phyloP scores from a whole-genome alignment of 2,797 vertebrate genomes.

The Discoglossus pictus region DNA sequence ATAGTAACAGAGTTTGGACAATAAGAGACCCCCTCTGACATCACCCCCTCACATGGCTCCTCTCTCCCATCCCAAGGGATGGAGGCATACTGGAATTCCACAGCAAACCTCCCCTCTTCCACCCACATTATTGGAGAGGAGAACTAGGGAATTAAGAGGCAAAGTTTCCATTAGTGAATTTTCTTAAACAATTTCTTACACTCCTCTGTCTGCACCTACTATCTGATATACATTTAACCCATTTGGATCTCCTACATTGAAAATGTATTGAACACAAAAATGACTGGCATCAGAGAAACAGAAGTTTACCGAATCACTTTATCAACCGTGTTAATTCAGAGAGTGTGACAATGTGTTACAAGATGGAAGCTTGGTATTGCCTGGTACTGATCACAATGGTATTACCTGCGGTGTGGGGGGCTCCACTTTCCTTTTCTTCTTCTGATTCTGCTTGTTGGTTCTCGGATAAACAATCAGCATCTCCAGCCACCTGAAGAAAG shows the following conservation, averaged over 20 bases:
- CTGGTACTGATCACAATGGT: neutral
- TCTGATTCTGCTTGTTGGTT: constrained; percentile 97
- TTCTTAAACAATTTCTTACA: neutral
- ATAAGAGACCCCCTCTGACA: constrained; percentile 6
- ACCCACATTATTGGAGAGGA: constrained; percentile 52
- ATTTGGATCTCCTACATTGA: no score
- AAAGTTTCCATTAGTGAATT: neutral
- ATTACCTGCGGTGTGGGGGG: constrained; percentile 90
- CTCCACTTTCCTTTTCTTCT: constrained; percentile 98
- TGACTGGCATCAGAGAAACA: no score
- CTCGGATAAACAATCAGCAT: constrained; percentile 90
- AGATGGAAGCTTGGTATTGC: neutral
- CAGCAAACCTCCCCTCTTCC: constrained; percentile 54
- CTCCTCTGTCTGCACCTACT: neutral
- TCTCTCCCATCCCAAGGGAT: neutral
- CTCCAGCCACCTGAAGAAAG: constrained; percentile 87
- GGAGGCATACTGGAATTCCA: constrained; percentile 3
- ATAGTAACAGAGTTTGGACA: constrained; percentile 57
- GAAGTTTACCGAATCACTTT: neutral
- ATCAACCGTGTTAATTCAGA: no score
- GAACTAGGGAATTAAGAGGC: neutral
- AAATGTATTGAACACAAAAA: no score
- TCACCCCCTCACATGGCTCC: neutral
- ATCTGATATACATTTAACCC: no score
- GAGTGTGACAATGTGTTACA: no score